Evolutionary conservation across 2,888 invertebrate genomes (phyloP), one percentile per base, ranked within the genome.

Genomic region (Heliconius ismenius): DNA sequence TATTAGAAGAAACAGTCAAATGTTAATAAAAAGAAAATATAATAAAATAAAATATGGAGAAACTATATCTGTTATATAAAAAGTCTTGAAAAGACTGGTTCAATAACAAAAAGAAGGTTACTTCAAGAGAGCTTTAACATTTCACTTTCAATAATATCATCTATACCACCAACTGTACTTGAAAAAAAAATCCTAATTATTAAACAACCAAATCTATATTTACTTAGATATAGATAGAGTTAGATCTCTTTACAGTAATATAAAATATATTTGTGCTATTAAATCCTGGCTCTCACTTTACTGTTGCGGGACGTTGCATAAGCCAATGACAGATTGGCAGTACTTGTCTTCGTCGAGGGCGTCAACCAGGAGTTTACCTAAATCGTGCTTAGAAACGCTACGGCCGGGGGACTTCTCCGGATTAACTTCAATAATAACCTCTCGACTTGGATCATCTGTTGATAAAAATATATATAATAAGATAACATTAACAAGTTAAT

Each of bases 321-420:
- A 81, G 4, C 92, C 92, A n/a, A 93, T 84, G n/a, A 92, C 83
- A 3, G 87, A 78, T 77, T 88, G 87, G 83, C 96, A 96, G 90
- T 97, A 96, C 84, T 97, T 96, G 0, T 96, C 94, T 79, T 96
- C 95, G n/a, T 92, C 90, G 68, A 98, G 91, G 69, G 95, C 93
- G 81, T 97, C 96, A 0, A 98, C 95, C 78, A 98, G 93, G 89
- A 98, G 97, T 79, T 95, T 93, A 1, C 96, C 98, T 72, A 98
- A 94, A 88, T 97, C 97, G 86, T 95, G 92, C 86, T 98, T 98
- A 21, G 97, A 96, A 78, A 98, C 95, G 70, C 95, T 88, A 13
- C 96, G 94, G 4, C 97, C 97, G 0, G 97, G 96, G 1, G 96
- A 95, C 75, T 94, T 94, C 79, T 96, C 95, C 36, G 96, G 94